A percentile compares a stretch with the other conserved stretches of the same genome.
phyloP scores from a whole-genome alignment of 2,113 vertebrate genomes.

The Hippolais icterina region DNA sequence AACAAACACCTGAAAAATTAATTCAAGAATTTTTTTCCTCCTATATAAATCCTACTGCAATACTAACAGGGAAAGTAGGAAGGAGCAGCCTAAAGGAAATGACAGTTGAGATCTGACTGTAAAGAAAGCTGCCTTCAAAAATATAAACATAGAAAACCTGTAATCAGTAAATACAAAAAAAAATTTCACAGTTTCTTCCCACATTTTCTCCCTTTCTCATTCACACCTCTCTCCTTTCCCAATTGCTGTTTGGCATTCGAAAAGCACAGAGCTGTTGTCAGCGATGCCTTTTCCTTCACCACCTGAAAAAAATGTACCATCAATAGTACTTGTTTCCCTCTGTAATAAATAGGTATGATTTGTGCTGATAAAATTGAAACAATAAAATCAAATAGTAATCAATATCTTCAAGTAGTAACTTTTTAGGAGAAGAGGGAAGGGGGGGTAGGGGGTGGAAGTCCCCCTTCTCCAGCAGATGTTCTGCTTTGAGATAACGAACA shows the following conservation, averaged over 20 bases:
- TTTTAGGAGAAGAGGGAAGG: too few species aligned
- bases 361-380: too few species aligned
- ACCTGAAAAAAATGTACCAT: background rate
- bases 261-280: background rate
- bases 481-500: too few species aligned
- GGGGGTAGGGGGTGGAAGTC: too few species aligned
- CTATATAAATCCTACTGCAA: background rate
- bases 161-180: background rate
- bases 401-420: too few species aligned
- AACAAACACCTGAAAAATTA: background rate
- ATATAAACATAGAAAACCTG: background rate
- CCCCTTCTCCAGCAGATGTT: too few species aligned
- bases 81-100: background rate
- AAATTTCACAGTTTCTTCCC: background rate
- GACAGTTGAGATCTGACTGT: background rate
- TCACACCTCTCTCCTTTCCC: background rate
- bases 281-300: background rate
- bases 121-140: background rate
- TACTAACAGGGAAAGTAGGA: background rate
- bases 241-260: rapidly evolving
- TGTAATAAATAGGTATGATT: too few species aligned
- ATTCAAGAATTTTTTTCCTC: background rate
- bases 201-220: background rate
- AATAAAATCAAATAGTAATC: too few species aligned
- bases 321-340: background rate